These are phyloP conservation scores for Borostomias antarcticus DNA, from an alignment of 2,797 vertebrate species.

Conservation along the genomic window DNA sequence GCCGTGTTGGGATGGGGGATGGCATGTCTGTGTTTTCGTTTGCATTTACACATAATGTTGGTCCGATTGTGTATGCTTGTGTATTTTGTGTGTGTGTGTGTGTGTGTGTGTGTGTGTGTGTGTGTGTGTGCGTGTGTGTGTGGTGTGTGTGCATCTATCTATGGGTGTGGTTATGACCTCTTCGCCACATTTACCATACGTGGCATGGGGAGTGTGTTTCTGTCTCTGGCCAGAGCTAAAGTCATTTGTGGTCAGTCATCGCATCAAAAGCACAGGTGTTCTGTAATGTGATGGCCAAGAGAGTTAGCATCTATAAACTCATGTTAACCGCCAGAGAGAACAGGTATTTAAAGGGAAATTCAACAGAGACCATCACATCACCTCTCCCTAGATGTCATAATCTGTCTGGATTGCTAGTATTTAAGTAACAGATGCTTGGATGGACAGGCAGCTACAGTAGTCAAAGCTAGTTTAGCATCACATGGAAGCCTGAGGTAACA, in stretches of 20 bases:
- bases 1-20: too few relatives aligned
- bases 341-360: neutral
- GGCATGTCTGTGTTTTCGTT: neutral
- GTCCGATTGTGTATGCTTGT: too few relatives aligned
- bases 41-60: neutral
- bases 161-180: slow-evolving; percentile 3
- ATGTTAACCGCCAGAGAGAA: neutral
- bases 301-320: neutral
- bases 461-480: too few relatives aligned
- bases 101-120: neutral
- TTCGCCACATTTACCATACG: neutral
- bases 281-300: neutral
- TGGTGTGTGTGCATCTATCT: slow-evolving; percentile 1
- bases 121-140: slow-evolving; percentile 27
- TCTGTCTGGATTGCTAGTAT: neutral
- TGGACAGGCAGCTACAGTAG: neutral
- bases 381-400: neutral
- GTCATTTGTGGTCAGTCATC: neutral
- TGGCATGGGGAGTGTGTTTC: neutral
- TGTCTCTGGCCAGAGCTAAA: neutral
- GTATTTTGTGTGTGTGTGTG: too few relatives aligned
- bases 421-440: neutral
- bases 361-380: neutral
- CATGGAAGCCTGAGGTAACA: too few relatives aligned
- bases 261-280: neutral